These are phyloP conservation scores for Acanthurus lineatus DNA, from an alignment of 2,797 vertebrate genomes.

Conservation along the genomic window DNA sequence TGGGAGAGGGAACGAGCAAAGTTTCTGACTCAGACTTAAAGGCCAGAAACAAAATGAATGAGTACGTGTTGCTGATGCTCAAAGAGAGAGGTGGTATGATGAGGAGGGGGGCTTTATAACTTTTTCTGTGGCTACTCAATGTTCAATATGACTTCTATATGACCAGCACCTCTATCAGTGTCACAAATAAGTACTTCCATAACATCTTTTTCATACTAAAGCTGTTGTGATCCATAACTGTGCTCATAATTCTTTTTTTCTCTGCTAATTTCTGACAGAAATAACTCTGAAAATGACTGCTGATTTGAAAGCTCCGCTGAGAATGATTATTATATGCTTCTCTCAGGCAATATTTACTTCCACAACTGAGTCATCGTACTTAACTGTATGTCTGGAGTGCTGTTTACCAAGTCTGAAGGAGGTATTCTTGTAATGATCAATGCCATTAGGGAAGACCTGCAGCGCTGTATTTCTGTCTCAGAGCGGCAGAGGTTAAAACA, in stretches of 20 bases:
- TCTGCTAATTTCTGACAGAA: constrained; percentile 46
- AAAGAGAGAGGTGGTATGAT: not conserved
- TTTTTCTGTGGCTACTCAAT: constrained; percentile 20
- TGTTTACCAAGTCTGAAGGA: constrained; percentile 58
- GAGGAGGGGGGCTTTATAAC: constrained; percentile 24
- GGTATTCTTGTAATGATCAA: constrained; percentile 74
- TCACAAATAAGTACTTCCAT: constrained; percentile 42
- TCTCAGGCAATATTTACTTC: constrained; percentile 71
- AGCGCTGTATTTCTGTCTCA: constrained; percentile 65
- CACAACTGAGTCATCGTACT: constrained; percentile 67
- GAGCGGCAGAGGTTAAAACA: constrained; percentile 62
- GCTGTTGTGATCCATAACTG: constrained; percentile 27
- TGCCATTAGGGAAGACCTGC: constrained; percentile 70
- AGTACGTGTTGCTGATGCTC: not conserved
- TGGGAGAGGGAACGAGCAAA: not conserved
- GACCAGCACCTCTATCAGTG: constrained; percentile 32
- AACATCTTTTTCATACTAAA: constrained; percentile 24
- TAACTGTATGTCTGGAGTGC: constrained; percentile 56
- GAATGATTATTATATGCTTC: constrained; percentile 63
- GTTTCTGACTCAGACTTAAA: constrained; percentile 10
- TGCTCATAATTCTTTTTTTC: constrained; percentile 47
- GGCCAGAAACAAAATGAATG: constrained; percentile 20
- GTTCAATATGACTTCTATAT: constrained; percentile 35
- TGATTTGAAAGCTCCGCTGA: constrained; percentile 55
- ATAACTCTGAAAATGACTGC: constrained; percentile 34